Percentiles rank a stretch among this genome's conserved stretches.
Conservation (phyloP, 2,113 vertebrate genomes). For the Apteryx owenii region DNA sequence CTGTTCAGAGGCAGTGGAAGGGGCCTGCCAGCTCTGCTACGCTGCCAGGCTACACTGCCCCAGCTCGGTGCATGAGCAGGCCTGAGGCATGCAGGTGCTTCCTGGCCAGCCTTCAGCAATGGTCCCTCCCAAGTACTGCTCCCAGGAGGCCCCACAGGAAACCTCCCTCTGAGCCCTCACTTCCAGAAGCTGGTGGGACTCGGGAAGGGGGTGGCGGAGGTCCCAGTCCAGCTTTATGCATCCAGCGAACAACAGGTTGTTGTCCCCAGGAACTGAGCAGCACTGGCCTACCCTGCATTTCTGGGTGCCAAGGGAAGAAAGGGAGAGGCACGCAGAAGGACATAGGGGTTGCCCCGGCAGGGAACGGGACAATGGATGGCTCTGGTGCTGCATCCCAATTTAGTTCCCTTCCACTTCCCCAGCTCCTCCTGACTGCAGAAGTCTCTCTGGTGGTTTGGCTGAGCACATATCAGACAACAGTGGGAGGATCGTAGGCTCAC, state of each 20-base stretch:
- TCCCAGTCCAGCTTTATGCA: neutral
- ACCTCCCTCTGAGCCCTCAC: no score
- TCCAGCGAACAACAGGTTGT: neutral
- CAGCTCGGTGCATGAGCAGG: fast-evolving
- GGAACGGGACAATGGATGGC: neutral
- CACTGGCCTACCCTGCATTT: neutral
- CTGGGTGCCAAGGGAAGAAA: neutral
- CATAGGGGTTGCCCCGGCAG: no score
- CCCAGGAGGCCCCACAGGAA: neutral
- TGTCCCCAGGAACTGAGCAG: neutral
- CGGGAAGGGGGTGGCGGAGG: neutral
- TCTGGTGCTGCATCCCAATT: neutral
- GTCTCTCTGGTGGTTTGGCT: neutral
- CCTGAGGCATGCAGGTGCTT: neutral
- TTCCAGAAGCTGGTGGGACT: neutral
- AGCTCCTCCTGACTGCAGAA: neutral
- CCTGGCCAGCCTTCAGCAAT: neutral
- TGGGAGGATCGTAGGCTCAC: neutral
- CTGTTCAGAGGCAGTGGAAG: fast-evolving
- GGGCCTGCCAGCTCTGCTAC: neutral
- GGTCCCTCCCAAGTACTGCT: neutral
- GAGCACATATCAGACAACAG: neutral
- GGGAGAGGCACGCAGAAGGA: neutral
- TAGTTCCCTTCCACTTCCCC: neutral
- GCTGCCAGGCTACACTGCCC: neutral